Evolutionary conservation across 2,113 vertebrate genomes (phyloP).

Genomic region (Corapipo altera): DNA sequence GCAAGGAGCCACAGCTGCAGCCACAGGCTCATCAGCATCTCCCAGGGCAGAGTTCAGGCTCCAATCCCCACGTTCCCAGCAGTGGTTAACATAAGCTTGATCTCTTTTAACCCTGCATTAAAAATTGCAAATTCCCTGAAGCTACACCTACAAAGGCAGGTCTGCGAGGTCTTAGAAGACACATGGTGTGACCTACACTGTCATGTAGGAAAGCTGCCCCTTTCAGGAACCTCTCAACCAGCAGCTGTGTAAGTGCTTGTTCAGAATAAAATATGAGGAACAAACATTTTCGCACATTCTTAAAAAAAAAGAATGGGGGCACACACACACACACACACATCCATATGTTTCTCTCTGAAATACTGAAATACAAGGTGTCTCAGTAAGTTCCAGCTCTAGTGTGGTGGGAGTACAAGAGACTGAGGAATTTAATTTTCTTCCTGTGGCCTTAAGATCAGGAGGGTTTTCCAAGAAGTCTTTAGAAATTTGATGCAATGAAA

Average conservation of each 20-base stretch:
- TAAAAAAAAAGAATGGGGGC: neutral
- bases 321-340: neutral
- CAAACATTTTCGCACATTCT: neutral
- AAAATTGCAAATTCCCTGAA: neutral
- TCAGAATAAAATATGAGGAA: neutral
- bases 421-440: neutral
- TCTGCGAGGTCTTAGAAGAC: neutral
- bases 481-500: neutral
- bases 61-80: rapidly evolving
- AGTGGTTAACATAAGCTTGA: neutral
- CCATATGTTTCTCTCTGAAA: neutral
- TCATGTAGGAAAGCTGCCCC: neutral
- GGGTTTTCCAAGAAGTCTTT: neutral
- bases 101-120: neutral
- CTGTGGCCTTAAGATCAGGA: neutral
- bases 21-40: rapidly evolving
- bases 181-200: neutral
- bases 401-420: no score
- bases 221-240: neutral
- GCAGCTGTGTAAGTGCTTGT: neutral
- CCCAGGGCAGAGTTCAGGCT: neutral
- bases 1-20: neutral
- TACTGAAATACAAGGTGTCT: neutral
- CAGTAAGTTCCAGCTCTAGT: neutral
- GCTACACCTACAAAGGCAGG: neutral